Base-by-base conservation (phyloP, 2,888 invertebrate genomes). In the Drymonia ruficornis region DNA sequence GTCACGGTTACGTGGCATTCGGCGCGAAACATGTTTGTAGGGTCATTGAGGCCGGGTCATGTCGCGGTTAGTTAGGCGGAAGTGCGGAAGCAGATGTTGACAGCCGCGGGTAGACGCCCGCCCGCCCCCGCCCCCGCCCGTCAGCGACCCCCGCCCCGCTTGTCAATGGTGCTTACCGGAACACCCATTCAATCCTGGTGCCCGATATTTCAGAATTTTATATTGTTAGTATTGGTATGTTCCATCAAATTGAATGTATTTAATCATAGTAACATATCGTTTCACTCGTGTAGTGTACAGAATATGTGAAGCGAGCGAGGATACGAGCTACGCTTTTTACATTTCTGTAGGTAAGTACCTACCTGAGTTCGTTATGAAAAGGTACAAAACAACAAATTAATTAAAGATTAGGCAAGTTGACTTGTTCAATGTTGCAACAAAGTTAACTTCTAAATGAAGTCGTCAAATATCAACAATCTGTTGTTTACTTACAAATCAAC, bases 1-100 rank as follows among this genome's bases (percentile, higher is more conserved):
- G 31, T 18, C 18, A n/a, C 36, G 16, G 36, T 56, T 15, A 48
- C 40, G 15, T 48, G 36, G 48, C 23, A 45, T 47, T 54, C 65
- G 59, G 53, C 50, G 61, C 56, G 62, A 62, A 70, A 70, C 65
- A 68, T 70, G 62, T 76, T 71, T 63, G 70, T 67, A 63, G 65
- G 74, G 74, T 74, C 74, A 78, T 73, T 60, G 76, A 67, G 67
- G 64, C 57, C 63, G 65, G 67, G 68, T 72, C 67, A 70, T 70
- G 83, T 81, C 76, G 79, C 76, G 83, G 86, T 83, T 82, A 81
- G 82, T 81, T 78, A 78, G 74, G 72, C 79, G 83, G 81, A 81
- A 83, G 74, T 78, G 64, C 78, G 86, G 86, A 86, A 84, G 78
- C 85, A 85, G 81, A 85, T 82, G 86, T 84, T 82, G 87, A 85